Conservation (phyloP, 2,113 vertebrate genomes). For the Shinisaurus crocodilurus region DNA sequence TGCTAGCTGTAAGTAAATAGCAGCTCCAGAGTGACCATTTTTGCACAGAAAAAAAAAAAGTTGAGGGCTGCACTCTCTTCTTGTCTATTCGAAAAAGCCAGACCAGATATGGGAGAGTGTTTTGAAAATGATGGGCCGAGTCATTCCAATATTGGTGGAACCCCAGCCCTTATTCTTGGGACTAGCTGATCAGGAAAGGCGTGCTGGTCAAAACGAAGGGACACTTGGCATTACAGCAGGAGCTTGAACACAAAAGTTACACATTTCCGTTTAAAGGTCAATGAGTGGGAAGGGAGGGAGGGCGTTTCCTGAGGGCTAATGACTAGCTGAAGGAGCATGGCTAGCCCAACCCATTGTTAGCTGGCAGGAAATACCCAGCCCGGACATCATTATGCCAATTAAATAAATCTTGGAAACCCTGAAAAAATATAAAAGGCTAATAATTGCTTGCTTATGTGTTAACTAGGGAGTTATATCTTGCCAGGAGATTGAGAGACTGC, state of each 20-base stretch:
- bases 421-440: constrained; percentile 3
- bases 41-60: neutral
- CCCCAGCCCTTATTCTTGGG: neutral
- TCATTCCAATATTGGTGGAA: neutral
- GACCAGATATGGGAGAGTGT: neutral
- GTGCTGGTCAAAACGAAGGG: neutral
- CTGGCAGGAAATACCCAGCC: constrained; percentile 16
- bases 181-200: neutral
- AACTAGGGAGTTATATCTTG: neutral
- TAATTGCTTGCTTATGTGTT: neutral
- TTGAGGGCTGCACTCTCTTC: neutral
- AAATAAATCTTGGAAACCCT: constrained; percentile 13
- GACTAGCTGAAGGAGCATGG: neutral
- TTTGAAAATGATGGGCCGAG: neutral
- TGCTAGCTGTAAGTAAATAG: neutral
- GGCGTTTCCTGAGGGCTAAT: constrained; percentile 1
- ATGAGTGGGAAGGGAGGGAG: neutral
- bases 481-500: neutral
- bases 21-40: neutral
- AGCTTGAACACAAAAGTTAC: neutral
- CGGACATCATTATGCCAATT: constrained; percentile 16
- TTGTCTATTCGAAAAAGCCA: neutral
- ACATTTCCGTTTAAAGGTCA: neutral
- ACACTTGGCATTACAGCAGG: neutral
- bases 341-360: constrained; percentile 2